Evolutionary conservation across 2,888 invertebrate genomes (phyloP), one percentile per base, ranked within the genome.

Genomic region (Ellobium chinense): DNA sequence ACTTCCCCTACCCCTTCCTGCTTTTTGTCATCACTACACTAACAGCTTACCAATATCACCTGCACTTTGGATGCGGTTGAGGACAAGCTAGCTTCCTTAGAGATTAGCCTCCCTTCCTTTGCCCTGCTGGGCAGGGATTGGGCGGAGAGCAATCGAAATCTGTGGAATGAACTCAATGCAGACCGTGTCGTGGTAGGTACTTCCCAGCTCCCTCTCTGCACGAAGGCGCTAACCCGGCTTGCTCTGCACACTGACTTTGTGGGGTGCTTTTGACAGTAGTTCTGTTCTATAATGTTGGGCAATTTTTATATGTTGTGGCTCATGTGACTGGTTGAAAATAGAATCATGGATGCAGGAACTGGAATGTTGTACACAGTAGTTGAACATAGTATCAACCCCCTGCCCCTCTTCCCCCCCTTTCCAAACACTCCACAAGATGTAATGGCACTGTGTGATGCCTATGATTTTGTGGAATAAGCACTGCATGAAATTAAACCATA

Each of bases 51-150:
- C 46, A 65, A 21, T 34, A 78, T 78, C 24, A 65, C 68, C 21
- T 36, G 56, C 56, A 60, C 63, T 31, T 36, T 78, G 78, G 72
- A 72, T 21, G 39, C 27, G 27, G 54, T 78, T 24, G 78, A 78
- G 39, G 63, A 69, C 27, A 34, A 60, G 63, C 72, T 78, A 21
- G 56, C 70, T 7, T 78, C 72, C 18, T 37, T 78, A 72, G 78
- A 78, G 72, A 58, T 46, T 24, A 24, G 24, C 37, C 72, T 78
- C 72, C 78, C 78, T 63, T 78, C 70, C 60, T 56, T 72, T n/a
- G 24, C 78, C 37, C 29, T 34, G 27, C 31, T 72, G 46, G 63
- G 69, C 27, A 46, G 21, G 9, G 69, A 66, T 21, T 78, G 76
- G 76, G 66, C 58, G 31, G 56, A 24, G 0, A 58, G 14, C 58